Evolutionary conservation across 2,797 vertebrate genomes (phyloP), one percentile per base, ranked within the genome.

Genomic region (Melanotaenia boesemani): DNA sequence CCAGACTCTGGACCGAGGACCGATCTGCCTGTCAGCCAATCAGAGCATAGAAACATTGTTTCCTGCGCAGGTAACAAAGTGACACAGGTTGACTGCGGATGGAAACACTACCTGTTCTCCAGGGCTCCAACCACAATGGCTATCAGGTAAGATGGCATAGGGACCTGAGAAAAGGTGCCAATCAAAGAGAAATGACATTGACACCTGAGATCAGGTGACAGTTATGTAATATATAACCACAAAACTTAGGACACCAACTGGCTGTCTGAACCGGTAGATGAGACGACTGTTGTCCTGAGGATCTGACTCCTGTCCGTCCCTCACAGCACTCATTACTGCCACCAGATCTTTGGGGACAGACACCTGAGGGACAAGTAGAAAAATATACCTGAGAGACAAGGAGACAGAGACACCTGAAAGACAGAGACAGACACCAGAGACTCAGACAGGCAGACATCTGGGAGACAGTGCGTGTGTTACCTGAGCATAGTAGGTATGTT

Each of bases 91-190:
- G 70, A 8, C 5, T 9, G 36, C 7, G 36, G 36, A 37, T 8
- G 36, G 36, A 3, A 3, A 44, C 1, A 0, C 1, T 91, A 99
- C 98, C 97, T 97, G 95, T 96, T 97, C 92, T 99, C 97, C 90
- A 99, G 89, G 73, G 94, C 96, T 60, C 97, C 98, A 36, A 97
- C 96, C 58, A 98, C 97, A 18, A 99, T 89, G 41, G 97, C 98
- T 34, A 99, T 95, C 89, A 99, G 93, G 88, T 99, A 99, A 69
- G 96, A 97, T 1, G 98, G 98, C 93, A 99, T 95, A 0, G 96
- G 89, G 70, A 99, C 97, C 98, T 99, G 81, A 67, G 68, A 62
- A 46, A 57, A 68, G 41, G 74, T 63, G 58, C 26, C 26, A 26
- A 26, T 26, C 26, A 75, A 10, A 65, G 22, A 48, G 36, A 7